Evolutionary conservation across 2,888 invertebrate species (phyloP).

Genomic region (Tinea trinotella): DNA sequence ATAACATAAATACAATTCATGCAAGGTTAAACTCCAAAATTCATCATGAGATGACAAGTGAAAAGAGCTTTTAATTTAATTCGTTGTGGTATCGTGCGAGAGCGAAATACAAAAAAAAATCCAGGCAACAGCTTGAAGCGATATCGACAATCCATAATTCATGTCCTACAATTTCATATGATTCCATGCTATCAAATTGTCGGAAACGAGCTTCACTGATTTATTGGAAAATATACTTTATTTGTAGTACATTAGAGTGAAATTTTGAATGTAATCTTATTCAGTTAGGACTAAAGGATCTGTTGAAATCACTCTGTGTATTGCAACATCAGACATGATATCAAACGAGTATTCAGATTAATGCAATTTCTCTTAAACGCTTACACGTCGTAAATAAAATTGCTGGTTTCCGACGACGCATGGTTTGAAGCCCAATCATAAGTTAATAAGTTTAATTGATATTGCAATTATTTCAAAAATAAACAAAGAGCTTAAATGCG

Average conservation of each 20-base stretch:
- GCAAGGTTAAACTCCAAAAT: conserved; percentile 58
- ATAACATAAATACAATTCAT: conserved; percentile 22
- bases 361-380: conserved; percentile 73
- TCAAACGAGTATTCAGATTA: conserved; percentile 71
- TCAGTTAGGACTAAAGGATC: conserved; percentile 34
- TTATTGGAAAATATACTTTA: conserved; percentile 43
- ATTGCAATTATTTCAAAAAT: conserved; percentile 37
- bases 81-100: conserved; percentile 65
- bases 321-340: conserved; percentile 69
- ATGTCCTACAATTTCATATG: conserved; percentile 72
- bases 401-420: conserved; percentile 51
- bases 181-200: conserved; percentile 37
- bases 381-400: conserved; percentile 72
- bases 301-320: conserved; percentile 46
- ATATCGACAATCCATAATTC: conserved; percentile 74
- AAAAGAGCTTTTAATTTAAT: conserved; percentile 74
- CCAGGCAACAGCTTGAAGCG: conserved; percentile 71
- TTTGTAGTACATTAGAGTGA: conserved; percentile 29
- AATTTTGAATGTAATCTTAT: conserved; percentile 30
- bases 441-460: conserved; percentile 57
- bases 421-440: conserved; percentile 35
- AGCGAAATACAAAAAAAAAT: conserved; percentile 62
- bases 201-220: conserved; percentile 32
- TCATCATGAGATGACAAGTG: conserved; percentile 70
- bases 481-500: conserved; percentile 6